Evolutionary conservation across 2,797 vertebrate species (phyloP).

Genomic region (Sylvia borin): DNA sequence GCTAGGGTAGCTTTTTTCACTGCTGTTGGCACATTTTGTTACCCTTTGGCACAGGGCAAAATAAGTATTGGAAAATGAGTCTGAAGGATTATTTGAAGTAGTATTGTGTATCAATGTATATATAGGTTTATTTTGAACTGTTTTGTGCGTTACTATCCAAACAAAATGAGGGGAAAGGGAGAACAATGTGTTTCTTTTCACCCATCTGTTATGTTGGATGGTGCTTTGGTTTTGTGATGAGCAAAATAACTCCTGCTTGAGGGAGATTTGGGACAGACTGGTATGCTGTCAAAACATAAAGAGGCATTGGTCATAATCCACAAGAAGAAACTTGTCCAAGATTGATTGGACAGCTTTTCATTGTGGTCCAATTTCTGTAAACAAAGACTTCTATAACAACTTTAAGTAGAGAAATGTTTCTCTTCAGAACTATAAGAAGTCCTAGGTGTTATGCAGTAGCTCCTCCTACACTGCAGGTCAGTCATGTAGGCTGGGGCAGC

Average conservation of each 20-base stretch:
- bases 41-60: not conserved
- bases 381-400: not conserved
- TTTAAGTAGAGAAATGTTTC: not conserved
- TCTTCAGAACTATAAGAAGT: not conserved
- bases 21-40: not conserved
- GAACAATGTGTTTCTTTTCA: not conserved
- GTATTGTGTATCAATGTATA: not conserved
- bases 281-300: not conserved
- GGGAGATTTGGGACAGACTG: not conserved
- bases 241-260: not conserved
- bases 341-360: not conserved
- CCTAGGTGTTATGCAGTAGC: rapidly evolving
- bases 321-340: not conserved
- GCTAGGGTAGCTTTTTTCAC: not conserved
- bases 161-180: not conserved
- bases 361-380: not conserved
- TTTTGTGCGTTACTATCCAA: not conserved
- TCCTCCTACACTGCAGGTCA: not conserved
- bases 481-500: not conserved
- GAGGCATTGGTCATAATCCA: not conserved
- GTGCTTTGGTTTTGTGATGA: not conserved
- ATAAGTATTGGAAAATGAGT: not conserved
- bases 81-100: not conserved
- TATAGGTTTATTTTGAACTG: not conserved
- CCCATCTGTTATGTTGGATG: not conserved